Percentiles rank a stretch among this genome's conserved stretches.
These are phyloP conservation scores for Tuberolachnus salignus DNA, from an alignment of 2,888 invertebrate genomes.

Conservation along the genomic window DNA sequence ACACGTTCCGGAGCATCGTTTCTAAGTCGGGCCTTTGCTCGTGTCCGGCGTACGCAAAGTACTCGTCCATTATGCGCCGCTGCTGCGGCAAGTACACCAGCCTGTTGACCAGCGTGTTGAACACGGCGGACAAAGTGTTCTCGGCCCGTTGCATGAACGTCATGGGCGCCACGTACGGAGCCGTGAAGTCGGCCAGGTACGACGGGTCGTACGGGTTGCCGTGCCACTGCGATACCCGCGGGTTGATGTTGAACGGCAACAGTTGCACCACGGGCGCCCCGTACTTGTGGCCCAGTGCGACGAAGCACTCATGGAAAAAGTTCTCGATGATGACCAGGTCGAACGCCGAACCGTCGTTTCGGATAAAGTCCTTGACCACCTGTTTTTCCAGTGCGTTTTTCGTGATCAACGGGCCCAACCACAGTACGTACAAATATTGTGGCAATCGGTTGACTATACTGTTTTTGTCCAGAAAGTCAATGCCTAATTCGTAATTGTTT, in stretches of 20 bases:
- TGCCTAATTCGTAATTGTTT: not conserved
- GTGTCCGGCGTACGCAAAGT: conserved; percentile 21
- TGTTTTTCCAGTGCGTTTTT: not conserved
- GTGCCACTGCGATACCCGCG: conserved; percentile 47
- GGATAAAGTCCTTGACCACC: not conserved
- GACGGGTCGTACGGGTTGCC: conserved; percentile 40
- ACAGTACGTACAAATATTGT: not conserved
- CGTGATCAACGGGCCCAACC: conserved; percentile 4
- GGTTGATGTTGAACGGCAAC: conserved; percentile 13
- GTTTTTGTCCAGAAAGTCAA: conserved; percentile 9
- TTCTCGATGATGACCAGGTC: conserved; percentile 27
- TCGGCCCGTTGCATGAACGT: conserved; percentile 10
- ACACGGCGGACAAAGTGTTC: not conserved
- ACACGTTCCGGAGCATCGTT: conserved; percentile 27
- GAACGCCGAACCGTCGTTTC: not conserved
- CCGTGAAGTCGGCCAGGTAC: conserved; percentile 46
- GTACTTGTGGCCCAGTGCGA: conserved; percentile 60
- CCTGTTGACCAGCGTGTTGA: conserved; percentile 7
- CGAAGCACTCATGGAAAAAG: conserved; percentile 61
- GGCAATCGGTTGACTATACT: not conserved
- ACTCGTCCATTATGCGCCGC: not conserved
- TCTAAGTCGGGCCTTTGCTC: conserved; percentile 18
- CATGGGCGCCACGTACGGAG: conserved; percentile 29
- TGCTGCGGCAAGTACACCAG: conserved; percentile 25
- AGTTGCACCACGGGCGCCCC: conserved; percentile 60